phyloP scores from a whole-genome alignment of 23 tunicate species.

The Aplidium turbinatum region DNA sequence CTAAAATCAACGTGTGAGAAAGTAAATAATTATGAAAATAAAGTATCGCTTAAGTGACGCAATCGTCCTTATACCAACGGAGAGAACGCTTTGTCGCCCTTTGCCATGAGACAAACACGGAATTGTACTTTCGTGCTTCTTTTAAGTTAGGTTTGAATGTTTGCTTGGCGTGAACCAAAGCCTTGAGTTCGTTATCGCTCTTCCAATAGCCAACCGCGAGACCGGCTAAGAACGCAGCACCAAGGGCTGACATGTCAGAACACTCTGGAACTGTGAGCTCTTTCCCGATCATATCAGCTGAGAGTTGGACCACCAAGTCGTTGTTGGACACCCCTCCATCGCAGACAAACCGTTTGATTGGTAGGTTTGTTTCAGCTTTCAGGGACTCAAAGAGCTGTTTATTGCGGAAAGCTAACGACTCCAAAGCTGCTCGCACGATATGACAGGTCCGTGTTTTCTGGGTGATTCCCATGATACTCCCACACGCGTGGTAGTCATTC shows the following conservation, averaged over 20 bases:
- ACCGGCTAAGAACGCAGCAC: conserved; percentile 91
- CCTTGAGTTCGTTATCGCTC: conserved; percentile 36
- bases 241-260: conserved; percentile 83
- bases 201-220: conserved; percentile 72
- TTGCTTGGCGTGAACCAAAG: conserved; percentile 14
- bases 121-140: conserved; percentile 18
- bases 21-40: not conserved
- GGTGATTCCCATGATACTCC: conserved; percentile 88
- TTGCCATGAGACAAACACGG: conserved; percentile 50
- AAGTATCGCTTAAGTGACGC: too few relatives aligned
- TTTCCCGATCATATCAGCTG: conserved; percentile 56
- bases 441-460: conserved; percentile 47
- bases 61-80: conserved; percentile 56
- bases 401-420: conserved; percentile 83
- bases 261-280: conserved; percentile 29
- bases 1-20: not conserved
- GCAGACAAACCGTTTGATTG: conserved; percentile 72
- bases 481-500: conserved; percentile 86
- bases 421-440: conserved; percentile 78
- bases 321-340: conserved; percentile 91
- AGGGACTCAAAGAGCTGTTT: conserved; percentile 63
- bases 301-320: conserved; percentile 64
- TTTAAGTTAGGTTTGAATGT: conserved; percentile 41
- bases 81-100: conserved; percentile 63
- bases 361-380: conserved; percentile 55